phyloP scores from a whole-genome alignment of 2,797 vertebrate genomes.

The Pempheris klunzingeri region DNA sequence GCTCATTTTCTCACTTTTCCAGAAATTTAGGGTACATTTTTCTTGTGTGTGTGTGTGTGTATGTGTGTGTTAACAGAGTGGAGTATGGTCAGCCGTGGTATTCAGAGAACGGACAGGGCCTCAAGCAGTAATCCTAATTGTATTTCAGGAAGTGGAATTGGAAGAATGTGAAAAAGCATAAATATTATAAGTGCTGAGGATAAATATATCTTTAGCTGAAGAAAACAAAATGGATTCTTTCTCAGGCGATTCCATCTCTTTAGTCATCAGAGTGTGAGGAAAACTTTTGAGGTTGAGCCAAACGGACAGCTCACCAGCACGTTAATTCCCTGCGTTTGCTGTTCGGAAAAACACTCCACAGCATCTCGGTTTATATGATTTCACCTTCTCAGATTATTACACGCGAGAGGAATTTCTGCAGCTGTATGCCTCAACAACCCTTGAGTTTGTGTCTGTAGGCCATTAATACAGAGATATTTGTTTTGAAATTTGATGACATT shows the following conservation, averaged over 20 bases:
- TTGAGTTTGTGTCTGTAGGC: constrained; percentile 36
- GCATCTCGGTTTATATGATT: constrained; percentile 39
- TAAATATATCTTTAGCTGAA: constrained; percentile 58
- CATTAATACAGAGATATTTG: constrained; percentile 46
- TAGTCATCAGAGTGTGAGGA: constrained; percentile 43
- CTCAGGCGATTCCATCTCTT: constrained; percentile 30
- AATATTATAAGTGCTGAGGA: constrained; percentile 67
- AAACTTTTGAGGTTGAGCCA: constrained; percentile 39
- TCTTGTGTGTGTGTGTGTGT: too few relatives aligned
- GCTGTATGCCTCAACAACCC: constrained; percentile 31
- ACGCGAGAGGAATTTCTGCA: constrained; percentile 43
- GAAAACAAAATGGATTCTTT: constrained; percentile 49
- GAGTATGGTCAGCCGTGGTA: constrained; percentile 36
- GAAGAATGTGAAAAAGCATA: constrained; percentile 75
- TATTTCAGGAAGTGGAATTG: constrained; percentile 73
- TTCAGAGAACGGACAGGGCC: constrained; percentile 47
- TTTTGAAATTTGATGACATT: constrained; percentile 48
- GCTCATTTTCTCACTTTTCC: constrained; percentile 21
- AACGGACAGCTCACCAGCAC: constrained; percentile 51
- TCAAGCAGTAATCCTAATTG: constrained; percentile 53
- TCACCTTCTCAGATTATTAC: constrained; percentile 41
- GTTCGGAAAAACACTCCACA: constrained; percentile 44
- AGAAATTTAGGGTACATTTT: constrained; percentile 21
- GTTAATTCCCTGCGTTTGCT: constrained; percentile 43
- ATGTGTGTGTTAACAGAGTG: constrained; percentile 47